These are phyloP conservation scores for Chaenodraco wilsoni DNA, from an alignment of 2,797 vertebrate species.

Conservation along the genomic window DNA sequence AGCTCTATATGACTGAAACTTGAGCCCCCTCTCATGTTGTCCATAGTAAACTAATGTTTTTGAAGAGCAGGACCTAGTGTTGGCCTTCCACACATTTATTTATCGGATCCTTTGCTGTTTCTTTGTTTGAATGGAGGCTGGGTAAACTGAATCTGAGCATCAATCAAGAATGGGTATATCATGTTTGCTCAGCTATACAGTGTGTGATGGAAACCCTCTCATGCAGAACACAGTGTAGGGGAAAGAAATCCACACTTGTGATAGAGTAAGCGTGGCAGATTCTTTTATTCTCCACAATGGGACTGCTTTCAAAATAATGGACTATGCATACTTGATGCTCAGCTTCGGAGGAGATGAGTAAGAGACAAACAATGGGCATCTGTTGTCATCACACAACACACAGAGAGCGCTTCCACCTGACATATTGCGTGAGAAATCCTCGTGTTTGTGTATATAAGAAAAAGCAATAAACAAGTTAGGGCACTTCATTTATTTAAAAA, in stretches of 20 bases:
- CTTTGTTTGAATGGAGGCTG: constrained; percentile 2
- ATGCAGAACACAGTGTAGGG: neutral
- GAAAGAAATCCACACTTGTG: constrained; percentile 1
- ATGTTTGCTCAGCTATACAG: constrained; percentile 13
- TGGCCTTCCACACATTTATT: constrained; percentile 2
- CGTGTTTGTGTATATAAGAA: neutral
- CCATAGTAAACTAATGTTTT: constrained; percentile 2
- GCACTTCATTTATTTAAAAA: neutral
- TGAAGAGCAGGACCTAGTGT: neutral
- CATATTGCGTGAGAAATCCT: constrained; percentile 8
- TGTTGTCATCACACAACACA: constrained; percentile 19
- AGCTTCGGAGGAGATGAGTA: constrained; percentile 23
- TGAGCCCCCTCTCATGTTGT: constrained; percentile 34
- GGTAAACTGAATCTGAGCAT: too few relatives aligned
- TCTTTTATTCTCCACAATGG: neutral
- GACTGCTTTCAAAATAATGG: constrained; percentile 18
- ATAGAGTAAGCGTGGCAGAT: neutral
- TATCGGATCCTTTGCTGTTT: neutral
- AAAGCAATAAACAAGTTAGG: neutral
- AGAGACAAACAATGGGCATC: constrained; percentile 13
- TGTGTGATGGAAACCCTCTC: constrained; percentile 1
- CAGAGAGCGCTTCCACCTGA: neutral
- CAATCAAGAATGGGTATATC: neutral
- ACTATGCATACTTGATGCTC: constrained; percentile 3
- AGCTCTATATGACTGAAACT: constrained; percentile 10